These are phyloP conservation scores for Thalassophryne amazonica DNA, from an alignment of 2,797 vertebrate species.

Conservation along the genomic window DNA sequence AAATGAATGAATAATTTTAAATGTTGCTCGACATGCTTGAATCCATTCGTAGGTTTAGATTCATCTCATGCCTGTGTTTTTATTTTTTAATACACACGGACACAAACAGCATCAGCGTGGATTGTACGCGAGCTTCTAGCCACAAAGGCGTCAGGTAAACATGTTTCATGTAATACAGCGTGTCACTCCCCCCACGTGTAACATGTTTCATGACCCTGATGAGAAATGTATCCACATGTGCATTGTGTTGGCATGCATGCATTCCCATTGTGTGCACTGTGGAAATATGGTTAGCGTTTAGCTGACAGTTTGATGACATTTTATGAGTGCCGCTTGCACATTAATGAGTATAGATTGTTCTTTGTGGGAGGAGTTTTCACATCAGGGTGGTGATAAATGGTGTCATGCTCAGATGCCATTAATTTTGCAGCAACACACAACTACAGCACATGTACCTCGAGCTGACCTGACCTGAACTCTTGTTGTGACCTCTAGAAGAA, in stretches of 20 bases:
- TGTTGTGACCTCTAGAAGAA: too few relatives aligned
- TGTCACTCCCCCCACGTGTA: conserved; percentile 34
- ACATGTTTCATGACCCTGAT: conserved; percentile 34
- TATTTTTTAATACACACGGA: background rate
- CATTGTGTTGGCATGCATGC: conserved; percentile 1
- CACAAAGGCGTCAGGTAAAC: conserved; percentile 20
- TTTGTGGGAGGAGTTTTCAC: too few relatives aligned
- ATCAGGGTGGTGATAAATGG: too few relatives aligned
- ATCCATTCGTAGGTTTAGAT: background rate
- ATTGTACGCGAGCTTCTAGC: background rate
- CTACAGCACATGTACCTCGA: too few relatives aligned
- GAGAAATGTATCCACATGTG: conserved; percentile 35
- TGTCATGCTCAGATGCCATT: too few relatives aligned
- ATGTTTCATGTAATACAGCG: conserved; percentile 35
- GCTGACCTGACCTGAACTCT: too few relatives aligned
- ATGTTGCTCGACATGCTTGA: background rate
- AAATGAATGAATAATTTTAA: background rate
- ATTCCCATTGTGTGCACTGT: background rate
- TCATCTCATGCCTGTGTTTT: background rate
- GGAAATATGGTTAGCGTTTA: too few relatives aligned
- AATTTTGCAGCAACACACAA: too few relatives aligned
- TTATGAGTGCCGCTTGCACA: too few relatives aligned
- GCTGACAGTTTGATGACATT: too few relatives aligned
- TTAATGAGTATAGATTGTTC: too few relatives aligned
- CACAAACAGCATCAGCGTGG: background rate